Conservation (phyloP, 2,888 invertebrate species). For the Mesorhabditis sp. region DNA sequence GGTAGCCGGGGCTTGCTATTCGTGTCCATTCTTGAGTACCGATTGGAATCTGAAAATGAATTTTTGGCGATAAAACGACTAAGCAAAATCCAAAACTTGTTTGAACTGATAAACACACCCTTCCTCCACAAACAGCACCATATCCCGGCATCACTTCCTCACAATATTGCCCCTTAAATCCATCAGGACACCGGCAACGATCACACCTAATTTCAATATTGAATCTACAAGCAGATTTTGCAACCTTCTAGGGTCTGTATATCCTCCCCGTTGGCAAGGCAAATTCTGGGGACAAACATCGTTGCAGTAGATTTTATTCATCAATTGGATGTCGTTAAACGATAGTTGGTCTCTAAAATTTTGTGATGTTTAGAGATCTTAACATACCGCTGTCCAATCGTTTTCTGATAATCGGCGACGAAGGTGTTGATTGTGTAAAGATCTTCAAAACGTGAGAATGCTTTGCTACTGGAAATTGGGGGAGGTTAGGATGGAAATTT, state of each 20-base stretch:
- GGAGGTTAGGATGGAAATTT: background rate
- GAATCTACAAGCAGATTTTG: background rate
- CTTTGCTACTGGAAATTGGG: constrained; percentile 45
- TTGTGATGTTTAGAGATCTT: background rate
- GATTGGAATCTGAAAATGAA: constrained; percentile 10
- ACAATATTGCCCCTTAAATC: constrained; percentile 56
- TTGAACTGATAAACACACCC: constrained; percentile 29
- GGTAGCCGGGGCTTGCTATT: constrained; percentile 55
- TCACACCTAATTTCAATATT: constrained; percentile 32
- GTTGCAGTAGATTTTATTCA: constrained; percentile 57
- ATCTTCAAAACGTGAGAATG: constrained; percentile 56
- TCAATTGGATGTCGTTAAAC: constrained; percentile 58
- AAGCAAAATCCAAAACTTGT: background rate
- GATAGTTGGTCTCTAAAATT: constrained; percentile 54
- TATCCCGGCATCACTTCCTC: constrained; percentile 58
- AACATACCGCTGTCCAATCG: constrained; percentile 42
- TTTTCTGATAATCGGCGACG: constrained; percentile 57
- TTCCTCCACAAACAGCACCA: constrained; percentile 57
- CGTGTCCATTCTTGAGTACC: constrained; percentile 32
- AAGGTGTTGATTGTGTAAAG: constrained; percentile 57
- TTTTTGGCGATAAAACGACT: background rate
- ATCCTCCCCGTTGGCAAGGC: constrained; percentile 56
- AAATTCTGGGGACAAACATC: constrained; percentile 46
- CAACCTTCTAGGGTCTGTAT: constrained; percentile 56
- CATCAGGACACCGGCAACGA: constrained; percentile 58